Conservation (phyloP, 2,888 invertebrate species). For the Dicyrtomina minuta region DNA sequence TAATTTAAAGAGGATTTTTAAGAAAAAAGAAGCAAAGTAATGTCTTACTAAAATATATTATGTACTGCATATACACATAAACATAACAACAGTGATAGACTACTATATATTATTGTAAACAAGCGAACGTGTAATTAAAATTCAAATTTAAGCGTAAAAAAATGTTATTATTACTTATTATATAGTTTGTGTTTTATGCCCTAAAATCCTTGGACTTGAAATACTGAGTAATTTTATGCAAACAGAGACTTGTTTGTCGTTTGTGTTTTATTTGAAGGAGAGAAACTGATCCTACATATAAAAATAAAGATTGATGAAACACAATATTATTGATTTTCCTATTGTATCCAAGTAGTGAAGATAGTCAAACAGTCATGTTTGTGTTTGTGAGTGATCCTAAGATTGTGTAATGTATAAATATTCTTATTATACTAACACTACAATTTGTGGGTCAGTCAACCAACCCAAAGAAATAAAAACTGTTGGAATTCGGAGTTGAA, state of each 20-base stretch:
- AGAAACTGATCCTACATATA: background rate
- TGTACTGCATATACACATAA: conserved; percentile 4
- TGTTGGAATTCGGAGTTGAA: conserved; percentile 5
- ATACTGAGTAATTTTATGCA: background rate
- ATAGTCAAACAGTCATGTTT: background rate
- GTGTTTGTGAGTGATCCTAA: conserved; percentile 27
- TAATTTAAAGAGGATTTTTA: conserved; percentile 5
- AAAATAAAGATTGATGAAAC: background rate
- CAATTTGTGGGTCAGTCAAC: conserved; percentile 19
- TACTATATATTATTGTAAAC: background rate
- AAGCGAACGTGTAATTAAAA: too few species aligned
- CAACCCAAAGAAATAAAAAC: conserved; percentile 16
- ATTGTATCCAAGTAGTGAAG: background rate
- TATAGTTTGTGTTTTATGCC: conserved; percentile 2
- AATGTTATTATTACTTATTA: too few species aligned
- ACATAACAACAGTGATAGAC: conserved; percentile 10
- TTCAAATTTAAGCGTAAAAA: too few species aligned
- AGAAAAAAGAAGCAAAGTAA: background rate
- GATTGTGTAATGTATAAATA: conserved; percentile 18
- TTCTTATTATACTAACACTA: conserved; percentile 10
- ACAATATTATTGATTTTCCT: conserved; percentile 13
- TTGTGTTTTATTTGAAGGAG: background rate
- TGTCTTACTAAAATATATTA: background rate
- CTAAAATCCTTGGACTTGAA: background rate
- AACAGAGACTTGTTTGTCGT: conserved; percentile 5